Conservation (phyloP, 1,140 invertebrate species). For the Eumaeus atala region DNA sequence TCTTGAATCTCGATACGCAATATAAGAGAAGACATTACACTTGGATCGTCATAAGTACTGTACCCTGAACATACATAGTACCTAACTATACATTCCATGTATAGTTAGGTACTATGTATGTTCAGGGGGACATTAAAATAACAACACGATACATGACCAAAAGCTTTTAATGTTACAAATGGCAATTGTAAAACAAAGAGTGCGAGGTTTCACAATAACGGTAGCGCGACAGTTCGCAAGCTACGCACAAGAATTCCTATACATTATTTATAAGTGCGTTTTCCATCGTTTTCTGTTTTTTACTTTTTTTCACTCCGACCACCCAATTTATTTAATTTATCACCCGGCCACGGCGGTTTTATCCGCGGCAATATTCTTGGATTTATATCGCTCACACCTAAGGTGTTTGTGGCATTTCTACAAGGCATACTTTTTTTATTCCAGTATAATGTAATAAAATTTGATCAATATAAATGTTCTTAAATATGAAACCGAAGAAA, state of each 20-base stretch:
- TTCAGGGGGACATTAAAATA: too few relatives aligned
- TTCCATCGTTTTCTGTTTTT: slow-evolving; percentile 54
- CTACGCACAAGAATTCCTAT: slow-evolving; percentile 40
- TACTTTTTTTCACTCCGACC: slow-evolving; percentile 11
- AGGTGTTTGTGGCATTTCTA: too few relatives aligned
- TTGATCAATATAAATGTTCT: too few relatives aligned
- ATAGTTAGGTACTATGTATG: too few relatives aligned
- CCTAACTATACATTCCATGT: too few relatives aligned
- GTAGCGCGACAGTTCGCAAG: slow-evolving; percentile 47
- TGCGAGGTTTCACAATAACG: slow-evolving; percentile 25
- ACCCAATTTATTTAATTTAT: slow-evolving; percentile 9
- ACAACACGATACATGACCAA: neutral
- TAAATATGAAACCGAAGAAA: too few relatives aligned
- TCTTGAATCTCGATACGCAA: too few relatives aligned
- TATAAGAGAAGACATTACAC: too few relatives aligned
- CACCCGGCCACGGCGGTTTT: neutral
- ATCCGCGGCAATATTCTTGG: slow-evolving; percentile 19
- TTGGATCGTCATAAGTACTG: too few relatives aligned
- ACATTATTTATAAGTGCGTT: slow-evolving; percentile 54
- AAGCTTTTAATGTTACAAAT: neutral
- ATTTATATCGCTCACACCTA: slow-evolving; percentile 14
- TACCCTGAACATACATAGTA: too few relatives aligned
- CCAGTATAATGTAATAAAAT: too few relatives aligned
- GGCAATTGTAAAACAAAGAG: neutral
- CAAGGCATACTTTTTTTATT: too few relatives aligned